Conservation (phyloP, 64 coral and sea anemone genomes). For the Acropora tenuis region DNA sequence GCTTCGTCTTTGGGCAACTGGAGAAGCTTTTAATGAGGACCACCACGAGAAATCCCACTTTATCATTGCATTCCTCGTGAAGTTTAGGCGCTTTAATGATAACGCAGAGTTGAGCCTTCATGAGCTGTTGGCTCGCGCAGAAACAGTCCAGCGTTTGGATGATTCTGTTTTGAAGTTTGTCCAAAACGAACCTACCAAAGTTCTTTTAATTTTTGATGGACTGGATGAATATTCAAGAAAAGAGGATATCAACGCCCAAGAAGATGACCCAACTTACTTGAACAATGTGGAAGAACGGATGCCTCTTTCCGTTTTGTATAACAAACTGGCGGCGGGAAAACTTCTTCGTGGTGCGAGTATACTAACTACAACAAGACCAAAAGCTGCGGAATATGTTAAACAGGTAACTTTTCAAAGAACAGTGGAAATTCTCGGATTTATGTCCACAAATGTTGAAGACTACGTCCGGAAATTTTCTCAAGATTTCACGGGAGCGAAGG, state of each 20-base stretch:
- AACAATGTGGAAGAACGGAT: background rate
- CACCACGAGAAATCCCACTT: no score
- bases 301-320: slow-evolving; percentile 12
- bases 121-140: slow-evolving; percentile 12
- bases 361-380: background rate
- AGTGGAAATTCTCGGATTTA: slow-evolving; percentile 69
- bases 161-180: slow-evolving; percentile 57
- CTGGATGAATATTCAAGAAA: slow-evolving; percentile 27
- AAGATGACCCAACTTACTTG: background rate
- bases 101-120: background rate
- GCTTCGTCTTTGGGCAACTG: no score
- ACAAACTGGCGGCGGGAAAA: slow-evolving; percentile 33
- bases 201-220: slow-evolving; percentile 23
- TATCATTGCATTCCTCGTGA: slow-evolving; percentile 25
- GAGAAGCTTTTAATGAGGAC: no score
- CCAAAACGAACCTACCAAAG: slow-evolving; percentile 9
- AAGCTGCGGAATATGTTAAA: no score
- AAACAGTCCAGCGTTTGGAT: slow-evolving; percentile 27
- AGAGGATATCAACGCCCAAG: background rate
- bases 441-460: slow-evolving; percentile 41
- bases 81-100: slow-evolving; percentile 37
- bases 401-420: slow-evolving; percentile 23
- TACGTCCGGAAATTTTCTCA: slow-evolving; percentile 55
- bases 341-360: slow-evolving; percentile 15
- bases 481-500: background rate